Conservation (phyloP, 1,140 invertebrate genomes). For the Bradysia coprophila region DNA sequence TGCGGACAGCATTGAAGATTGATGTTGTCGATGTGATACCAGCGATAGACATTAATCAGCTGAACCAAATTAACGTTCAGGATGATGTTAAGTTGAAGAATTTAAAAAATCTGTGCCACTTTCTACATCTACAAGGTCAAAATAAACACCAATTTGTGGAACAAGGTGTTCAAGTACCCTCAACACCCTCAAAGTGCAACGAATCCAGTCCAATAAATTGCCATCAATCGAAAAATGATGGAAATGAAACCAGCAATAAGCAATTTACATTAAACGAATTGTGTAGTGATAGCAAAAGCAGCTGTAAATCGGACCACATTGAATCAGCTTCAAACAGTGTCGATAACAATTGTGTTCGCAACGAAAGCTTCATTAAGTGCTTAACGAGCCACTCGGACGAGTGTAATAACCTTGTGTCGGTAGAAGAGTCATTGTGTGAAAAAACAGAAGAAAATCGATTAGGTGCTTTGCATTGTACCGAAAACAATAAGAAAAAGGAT, state of each 20-base stretch:
- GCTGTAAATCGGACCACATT: background rate
- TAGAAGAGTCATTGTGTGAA: background rate
- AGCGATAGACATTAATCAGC: background rate
- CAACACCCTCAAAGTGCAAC: background rate
- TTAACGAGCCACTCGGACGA: background rate
- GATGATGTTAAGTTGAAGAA: no score
- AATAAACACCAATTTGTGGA: background rate
- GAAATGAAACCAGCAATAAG: background rate
- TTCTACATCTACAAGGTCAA: background rate
- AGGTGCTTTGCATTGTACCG: background rate
- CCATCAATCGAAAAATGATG: background rate
- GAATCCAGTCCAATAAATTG: background rate
- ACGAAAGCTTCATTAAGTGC: background rate
- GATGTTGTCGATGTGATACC: background rate
- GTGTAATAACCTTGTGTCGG: background rate
- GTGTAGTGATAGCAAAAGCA: background rate
- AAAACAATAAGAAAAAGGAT: background rate
- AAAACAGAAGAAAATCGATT: background rate
- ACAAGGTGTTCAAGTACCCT: background rate
- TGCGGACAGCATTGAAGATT: background rate
- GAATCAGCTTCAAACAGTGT: background rate
- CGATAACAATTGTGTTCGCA: background rate
- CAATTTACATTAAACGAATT: no score
- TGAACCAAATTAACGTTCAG: background rate
- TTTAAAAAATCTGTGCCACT: no score